Conservation (phyloP, 2,113 vertebrate species). For the Malurus alboscapulatus region DNA sequence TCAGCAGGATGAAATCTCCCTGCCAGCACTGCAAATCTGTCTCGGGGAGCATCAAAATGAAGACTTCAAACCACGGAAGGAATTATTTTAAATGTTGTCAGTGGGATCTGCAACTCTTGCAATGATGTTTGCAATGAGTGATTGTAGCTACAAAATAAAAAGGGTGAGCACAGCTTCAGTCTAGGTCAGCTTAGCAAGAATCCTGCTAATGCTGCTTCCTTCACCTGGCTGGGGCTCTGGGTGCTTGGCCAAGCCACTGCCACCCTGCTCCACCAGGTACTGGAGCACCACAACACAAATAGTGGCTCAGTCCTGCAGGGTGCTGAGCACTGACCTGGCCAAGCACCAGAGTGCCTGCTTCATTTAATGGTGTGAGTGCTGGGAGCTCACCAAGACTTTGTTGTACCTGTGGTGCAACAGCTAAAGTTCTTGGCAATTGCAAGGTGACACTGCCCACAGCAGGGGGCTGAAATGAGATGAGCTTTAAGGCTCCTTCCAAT, state of each 20-base stretch:
- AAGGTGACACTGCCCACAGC: not conserved
- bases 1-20: not conserved
- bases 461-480: not conserved
- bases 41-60: not conserved
- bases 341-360: not conserved
- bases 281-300: not conserved
- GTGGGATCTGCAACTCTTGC: not conserved
- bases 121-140: not conserved
- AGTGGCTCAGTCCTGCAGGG: not conserved
- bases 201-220: conserved; percentile 11
- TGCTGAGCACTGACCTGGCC: not conserved
- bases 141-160: not conserved
- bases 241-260: not conserved
- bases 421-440: not conserved
- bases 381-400: not conserved
- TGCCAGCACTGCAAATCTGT: not conserved
- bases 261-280: not conserved
- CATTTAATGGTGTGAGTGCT: fast-evolving
- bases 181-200: conserved; percentile 36
- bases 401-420: not conserved
- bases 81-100: not conserved
- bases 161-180: not conserved
- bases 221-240: not conserved
- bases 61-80: not conserved
- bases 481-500: not conserved